Evolutionary conservation across 2,888 invertebrate species (phyloP).

Genomic region (Congeria kusceri): DNA sequence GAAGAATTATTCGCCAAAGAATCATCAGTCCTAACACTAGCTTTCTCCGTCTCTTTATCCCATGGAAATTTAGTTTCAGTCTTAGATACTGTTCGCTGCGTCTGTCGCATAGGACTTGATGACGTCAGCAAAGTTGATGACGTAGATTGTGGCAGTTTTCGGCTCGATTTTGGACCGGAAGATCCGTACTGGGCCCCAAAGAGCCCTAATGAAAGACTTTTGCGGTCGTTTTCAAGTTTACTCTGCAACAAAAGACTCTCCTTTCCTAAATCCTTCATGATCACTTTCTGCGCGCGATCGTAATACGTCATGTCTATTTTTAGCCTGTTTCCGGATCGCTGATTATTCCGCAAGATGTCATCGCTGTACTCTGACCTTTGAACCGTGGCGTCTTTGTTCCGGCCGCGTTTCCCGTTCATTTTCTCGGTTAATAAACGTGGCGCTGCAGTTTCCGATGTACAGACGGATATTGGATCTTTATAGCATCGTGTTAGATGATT

Average conservation of each 20-base stretch:
- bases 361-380: conserved; percentile 78
- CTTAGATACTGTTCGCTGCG: not conserved
- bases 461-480: too few relatives aligned
- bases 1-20: not conserved
- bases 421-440: not conserved
- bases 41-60: conserved; percentile 32
- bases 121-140: conserved; percentile 27
- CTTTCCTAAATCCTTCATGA: conserved; percentile 71
- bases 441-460: too few relatives aligned
- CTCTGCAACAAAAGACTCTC: conserved; percentile 64
- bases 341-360: conserved; percentile 71
- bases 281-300: conserved; percentile 73
- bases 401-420: not conserved
- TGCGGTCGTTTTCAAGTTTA: conserved; percentile 56
- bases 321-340: conserved; percentile 70
- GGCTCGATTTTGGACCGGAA: conserved; percentile 26
- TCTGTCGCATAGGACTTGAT: conserved; percentile 21
- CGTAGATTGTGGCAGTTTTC: conserved; percentile 39
- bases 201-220: conserved; percentile 41
- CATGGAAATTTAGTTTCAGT: conserved; percentile 51
- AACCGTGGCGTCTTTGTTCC: conserved; percentile 39
- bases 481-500: too few relatives aligned
- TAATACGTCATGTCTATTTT: conserved; percentile 68
- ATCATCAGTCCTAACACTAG: conserved; percentile 24
- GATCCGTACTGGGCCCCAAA: conserved; percentile 54